These are phyloP conservation scores for Drosophila falleni DNA, from an alignment of 2,888 invertebrate species.

Conservation along the genomic window DNA sequence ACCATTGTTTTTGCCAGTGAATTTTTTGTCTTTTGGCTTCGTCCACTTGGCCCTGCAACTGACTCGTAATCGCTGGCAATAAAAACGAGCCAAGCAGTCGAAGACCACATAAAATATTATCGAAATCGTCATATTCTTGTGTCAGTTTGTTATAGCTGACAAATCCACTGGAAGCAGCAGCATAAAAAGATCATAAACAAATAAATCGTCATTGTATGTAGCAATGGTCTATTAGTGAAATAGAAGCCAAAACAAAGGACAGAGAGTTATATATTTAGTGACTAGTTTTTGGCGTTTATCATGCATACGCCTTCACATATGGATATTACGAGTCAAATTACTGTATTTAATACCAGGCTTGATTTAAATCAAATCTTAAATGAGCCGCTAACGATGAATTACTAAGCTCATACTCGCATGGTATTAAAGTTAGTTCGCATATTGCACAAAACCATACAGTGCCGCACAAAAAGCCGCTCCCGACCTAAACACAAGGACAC, in stretches of 20 bases:
- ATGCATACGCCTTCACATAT: constrained; percentile 33
- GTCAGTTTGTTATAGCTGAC: constrained; percentile 43
- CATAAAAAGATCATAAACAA: constrained; percentile 72
- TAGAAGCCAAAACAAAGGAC: constrained; percentile 33
- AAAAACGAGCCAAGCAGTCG: constrained; percentile 54
- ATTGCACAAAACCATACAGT: constrained; percentile 17
- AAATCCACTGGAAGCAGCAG: constrained; percentile 26
- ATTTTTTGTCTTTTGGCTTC: constrained; percentile 26
- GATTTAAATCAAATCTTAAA: constrained; percentile 48
- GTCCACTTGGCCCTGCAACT: constrained; percentile 42
- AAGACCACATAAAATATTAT: constrained; percentile 74
- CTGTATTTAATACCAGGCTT: constrained; percentile 25
- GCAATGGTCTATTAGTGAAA: constrained; percentile 59
- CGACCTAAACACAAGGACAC: constrained; percentile 33
- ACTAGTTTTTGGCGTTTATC: constrained; percentile 57
- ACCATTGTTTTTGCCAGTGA: constrained; percentile 53
- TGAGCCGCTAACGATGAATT: constrained; percentile 52
- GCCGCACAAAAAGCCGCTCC: constrained; percentile 27
- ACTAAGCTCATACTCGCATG: constrained; percentile 11
- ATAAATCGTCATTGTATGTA: constrained; percentile 69
- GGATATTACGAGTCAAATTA: constrained; percentile 50
- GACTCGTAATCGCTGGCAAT: constrained; percentile 72
- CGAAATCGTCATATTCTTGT: constrained; percentile 63
- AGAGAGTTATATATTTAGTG: constrained; percentile 45
- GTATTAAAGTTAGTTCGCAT: constrained; percentile 28